Base-by-base conservation (phyloP, 2,797 vertebrate species). In the Sebastes minor region DNA sequence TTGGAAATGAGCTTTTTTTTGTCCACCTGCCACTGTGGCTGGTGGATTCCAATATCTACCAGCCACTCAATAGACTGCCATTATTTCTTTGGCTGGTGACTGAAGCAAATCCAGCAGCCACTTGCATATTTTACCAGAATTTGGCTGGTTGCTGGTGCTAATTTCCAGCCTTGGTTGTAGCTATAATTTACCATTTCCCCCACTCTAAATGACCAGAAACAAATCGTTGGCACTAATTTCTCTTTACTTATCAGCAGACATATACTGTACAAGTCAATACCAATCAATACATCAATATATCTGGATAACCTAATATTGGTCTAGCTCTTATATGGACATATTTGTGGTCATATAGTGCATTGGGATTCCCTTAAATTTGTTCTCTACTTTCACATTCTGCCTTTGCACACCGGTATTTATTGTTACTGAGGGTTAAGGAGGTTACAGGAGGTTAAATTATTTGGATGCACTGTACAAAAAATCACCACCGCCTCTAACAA, bases 61-160 rank as follows among this genome's bases (percentile, higher is more conserved):
- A 49, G 3, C 46, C 46, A 49, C 18, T 49, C 46, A 49, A 49
- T 49, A 49, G 46, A 49, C 18, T 49, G 46, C 46, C 46, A 49
- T 49, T 20, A 7, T 49, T 49, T 20, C 18, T 49, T 46, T 18
- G 42, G 42, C 42, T 46, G 42, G 16, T 46, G 42, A 46, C 42
- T 18, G 42, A 46, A 46, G 14, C 42, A 18, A 46, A 46, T 46
- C 42, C 16, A 46, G 42, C 16, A 46, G 16, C 42, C 0, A 46
- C 16, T 46, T 46, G 0, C 6, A 46, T 46, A 18, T 46, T 46
- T 0, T 0, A 46, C 0, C 42, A 46, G 42, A 0, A 46, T 46
- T 46, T 46, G 16, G 42, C 42, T 46, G 42, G 42, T 49, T 18
- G 46, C 16, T 20, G 46, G 18, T 49, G 18, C 46, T 49, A 49